Base-by-base conservation (phyloP, 2,113 vertebrate species). In the Epinephelus lanceolatus region DNA sequence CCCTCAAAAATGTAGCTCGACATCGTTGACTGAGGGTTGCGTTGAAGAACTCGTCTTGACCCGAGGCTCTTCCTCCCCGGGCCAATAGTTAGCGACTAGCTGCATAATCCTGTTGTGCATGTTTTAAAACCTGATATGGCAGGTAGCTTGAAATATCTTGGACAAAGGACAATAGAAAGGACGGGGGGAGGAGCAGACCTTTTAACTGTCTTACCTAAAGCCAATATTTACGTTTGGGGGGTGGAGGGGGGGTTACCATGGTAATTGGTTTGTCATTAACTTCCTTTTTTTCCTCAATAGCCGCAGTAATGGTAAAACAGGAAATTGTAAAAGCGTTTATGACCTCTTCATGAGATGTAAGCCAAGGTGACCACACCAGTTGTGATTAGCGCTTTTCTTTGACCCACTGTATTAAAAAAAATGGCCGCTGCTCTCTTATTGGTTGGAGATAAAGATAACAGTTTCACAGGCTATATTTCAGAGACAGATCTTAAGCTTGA, bases 311-410 rank as follows among this genome's bases (percentile, higher is more conserved):
- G 4, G 59, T 67, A 45, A 76, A 90, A 89, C 27, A 47, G 81
- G 83, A 90, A 87, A 75, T 69, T 77, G 71, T 51, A 76, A 85
- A 82, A 2, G 19, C 13, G 23, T 77, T 61, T 25, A 56, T 67
- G 15, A 73, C 55, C 55, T 71, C 13, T 57, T n/a, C 15, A 9
- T 51, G 30, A 42, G 6, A 60, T 59, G 45, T 55, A 25, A 51
- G 8, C n/a, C 69, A 65, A 25, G 69, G 71, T 75, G 37, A 62
- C 71, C 21, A 66, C 49, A 65, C 52, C 65, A 23, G 55, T 51
- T 45, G 14, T n/a, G 7, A 21, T 83, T 8, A 15, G 21, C 8
- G 3, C 2, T 19, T 42, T 61, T 63, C 42, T 68, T 12, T 45
- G 6, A 60, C 55, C 37, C 30, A 9, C 42, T 61, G 42, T 45